These are phyloP conservation scores for Astyanax mexicanus DNA, from an alignment of 2,797 vertebrate species.

Conservation along the genomic window DNA sequence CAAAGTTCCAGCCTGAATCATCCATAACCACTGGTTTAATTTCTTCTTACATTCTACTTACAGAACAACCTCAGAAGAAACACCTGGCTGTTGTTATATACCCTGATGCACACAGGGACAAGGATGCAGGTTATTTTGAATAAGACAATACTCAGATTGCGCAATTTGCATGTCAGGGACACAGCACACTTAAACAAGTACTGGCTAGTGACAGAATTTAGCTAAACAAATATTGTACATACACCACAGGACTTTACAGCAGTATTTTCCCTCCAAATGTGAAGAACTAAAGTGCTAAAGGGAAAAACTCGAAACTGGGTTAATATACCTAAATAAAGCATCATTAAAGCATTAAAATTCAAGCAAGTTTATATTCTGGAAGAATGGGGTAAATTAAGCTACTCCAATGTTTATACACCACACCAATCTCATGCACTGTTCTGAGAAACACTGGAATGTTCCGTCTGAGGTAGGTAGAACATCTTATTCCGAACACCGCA, in stretches of 20 bases:
- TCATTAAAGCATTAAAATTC: too few species aligned
- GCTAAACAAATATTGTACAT: too few species aligned
- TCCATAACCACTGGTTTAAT: too few species aligned
- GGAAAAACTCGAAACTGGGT: too few species aligned
- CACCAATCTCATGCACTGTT: not conserved
- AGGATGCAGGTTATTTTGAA: not conserved
- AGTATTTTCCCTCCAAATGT: too few species aligned
- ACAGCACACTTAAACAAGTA: too few species aligned
- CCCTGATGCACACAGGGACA: not conserved
- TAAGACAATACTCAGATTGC: not conserved
- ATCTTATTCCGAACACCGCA: too few species aligned
- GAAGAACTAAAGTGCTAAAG: too few species aligned
- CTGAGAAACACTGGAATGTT: not conserved
- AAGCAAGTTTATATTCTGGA: not conserved
- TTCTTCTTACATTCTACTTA: not conserved
- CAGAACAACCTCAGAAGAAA: not conserved
- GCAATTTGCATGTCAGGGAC: not conserved
- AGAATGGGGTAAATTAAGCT: not conserved
- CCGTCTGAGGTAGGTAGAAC: not conserved
- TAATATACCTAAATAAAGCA: too few species aligned
- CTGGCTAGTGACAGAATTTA: too few species aligned
- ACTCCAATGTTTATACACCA: not conserved
- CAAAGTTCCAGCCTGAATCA: not conserved
- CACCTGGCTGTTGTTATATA: not conserved
- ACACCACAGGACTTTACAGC: too few species aligned